Conservation (phyloP, 2,888 invertebrate species). For the Himalopsyche tibetana region DNA sequence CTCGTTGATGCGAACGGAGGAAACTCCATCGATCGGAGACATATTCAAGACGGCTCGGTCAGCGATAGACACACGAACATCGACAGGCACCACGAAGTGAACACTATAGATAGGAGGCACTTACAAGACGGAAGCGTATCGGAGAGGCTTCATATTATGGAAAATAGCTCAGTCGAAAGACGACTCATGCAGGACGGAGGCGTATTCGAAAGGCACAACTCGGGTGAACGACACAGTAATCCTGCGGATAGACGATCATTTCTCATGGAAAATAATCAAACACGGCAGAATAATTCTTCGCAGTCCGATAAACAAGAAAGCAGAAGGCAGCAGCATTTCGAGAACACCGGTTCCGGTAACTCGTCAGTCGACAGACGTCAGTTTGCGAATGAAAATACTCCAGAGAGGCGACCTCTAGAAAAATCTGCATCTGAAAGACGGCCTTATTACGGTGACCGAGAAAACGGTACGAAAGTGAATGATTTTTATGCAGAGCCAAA, state of each 20-base stretch:
- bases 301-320: constrained; percentile 11
- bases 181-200: constrained; percentile 28
- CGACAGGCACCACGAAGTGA: constrained; percentile 26
- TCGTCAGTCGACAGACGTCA: not conserved
- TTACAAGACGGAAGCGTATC: constrained; percentile 14
- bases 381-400: constrained; percentile 37
- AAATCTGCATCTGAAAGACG: constrained; percentile 71
- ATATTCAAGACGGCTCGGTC: not conserved
- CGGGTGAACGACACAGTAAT: constrained; percentile 12
- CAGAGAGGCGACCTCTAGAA: constrained; percentile 63
- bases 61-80: not conserved
- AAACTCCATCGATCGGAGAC: not conserved
- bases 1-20: not conserved
- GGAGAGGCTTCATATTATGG: constrained; percentile 17
- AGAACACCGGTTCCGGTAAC: constrained; percentile 2
- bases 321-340: constrained; percentile 21
- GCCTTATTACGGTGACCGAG: constrained; percentile 69
- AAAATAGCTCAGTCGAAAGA: not conserved
- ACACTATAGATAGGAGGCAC: constrained; percentile 20
- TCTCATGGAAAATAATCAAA: constrained; percentile 27
- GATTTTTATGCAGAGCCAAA: constrained; percentile 66
- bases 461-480: constrained; percentile 60
- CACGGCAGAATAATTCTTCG: constrained; percentile 18
- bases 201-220: constrained; percentile 24
- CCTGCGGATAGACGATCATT: constrained; percentile 13